A percentile compares a stretch with the other conserved stretches of the same genome.
Evolutionary conservation across 2,113 vertebrate species (phyloP).

Genomic region (Perca fluviatilis): DNA sequence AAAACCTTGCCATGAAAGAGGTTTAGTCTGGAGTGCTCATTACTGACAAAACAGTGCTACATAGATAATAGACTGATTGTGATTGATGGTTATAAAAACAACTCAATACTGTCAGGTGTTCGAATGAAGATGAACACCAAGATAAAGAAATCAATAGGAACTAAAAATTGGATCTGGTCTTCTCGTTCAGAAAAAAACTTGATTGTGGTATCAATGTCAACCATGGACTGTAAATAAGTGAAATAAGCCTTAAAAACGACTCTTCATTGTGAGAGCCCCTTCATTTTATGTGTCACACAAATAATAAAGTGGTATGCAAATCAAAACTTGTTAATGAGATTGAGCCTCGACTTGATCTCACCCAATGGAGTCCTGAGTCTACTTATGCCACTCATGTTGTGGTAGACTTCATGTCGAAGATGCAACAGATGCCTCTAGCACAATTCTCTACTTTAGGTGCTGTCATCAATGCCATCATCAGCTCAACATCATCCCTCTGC

Average conservation of each 20-base stretch:
- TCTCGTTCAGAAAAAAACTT: neutral
- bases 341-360: no score
- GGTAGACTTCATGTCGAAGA: no score
- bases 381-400: no score
- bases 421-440: no score
- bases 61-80: neutral
- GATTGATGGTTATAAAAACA: neutral
- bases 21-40: neutral
- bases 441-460: no score
- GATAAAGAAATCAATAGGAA: conserved; percentile 15
- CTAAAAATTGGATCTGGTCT: neutral
- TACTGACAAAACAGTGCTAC: neutral
- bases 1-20: neutral
- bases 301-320: neutral
- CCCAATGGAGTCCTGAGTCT: no score
- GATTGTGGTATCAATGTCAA: neutral
- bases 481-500: no score
- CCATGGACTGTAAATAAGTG: neutral
- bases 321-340: no score
- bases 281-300: neutral
- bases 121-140: conserved; percentile 15
- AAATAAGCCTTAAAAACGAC: neutral
- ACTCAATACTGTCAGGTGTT: conserved; percentile 6
- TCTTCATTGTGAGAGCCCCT: neutral
- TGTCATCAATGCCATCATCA: no score